Percentiles rank a stretch among this genome's conserved stretches.
These are phyloP conservation scores for Porites australiensis DNA, from an alignment of 64 coral and sea anemone species.

Conservation along the genomic window DNA sequence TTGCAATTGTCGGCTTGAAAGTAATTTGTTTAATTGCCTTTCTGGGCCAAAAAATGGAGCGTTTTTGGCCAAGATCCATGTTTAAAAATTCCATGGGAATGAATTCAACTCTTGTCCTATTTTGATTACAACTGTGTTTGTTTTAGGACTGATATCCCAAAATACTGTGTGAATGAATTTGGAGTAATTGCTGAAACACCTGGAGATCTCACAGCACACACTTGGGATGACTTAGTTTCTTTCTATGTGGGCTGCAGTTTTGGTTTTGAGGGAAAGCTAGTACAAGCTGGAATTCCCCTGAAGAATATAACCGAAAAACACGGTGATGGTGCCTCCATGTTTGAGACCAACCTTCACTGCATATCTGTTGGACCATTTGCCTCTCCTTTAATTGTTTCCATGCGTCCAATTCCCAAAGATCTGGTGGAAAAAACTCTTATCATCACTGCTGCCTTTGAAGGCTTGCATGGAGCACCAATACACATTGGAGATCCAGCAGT, in stretches of 20 bases:
- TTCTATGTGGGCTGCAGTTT: slow-evolving; percentile 90
- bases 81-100: no score
- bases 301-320: slow-evolving; percentile 25
- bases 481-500: slow-evolving; percentile 74
- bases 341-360: slow-evolving; percentile 55
- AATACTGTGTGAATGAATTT: slow-evolving; percentile 49
- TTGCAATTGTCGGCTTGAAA: no score
- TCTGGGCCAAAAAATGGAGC: no score
- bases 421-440: slow-evolving; percentile 44
- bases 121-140: no score
- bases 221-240: slow-evolving; percentile 71
- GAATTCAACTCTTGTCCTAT: no score
- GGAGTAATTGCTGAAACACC: slow-evolving; percentile 11
- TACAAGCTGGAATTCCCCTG: slow-evolving; percentile 60
- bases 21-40: no score
- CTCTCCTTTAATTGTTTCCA: slow-evolving; percentile 59
- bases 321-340: slow-evolving; percentile 51
- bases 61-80: no score
- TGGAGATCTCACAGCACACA: slow-evolving; percentile 47
- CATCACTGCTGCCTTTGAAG: slow-evolving; percentile 39
- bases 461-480: slow-evolving; percentile 74
- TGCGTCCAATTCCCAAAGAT: slow-evolving; percentile 60
- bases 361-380: slow-evolving; percentile 54
- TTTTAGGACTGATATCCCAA: slow-evolving; percentile 75
- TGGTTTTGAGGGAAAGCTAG: slow-evolving; percentile 73